These are phyloP conservation scores for Bembecia ichneumoniformis DNA, from an alignment of 2,888 invertebrate genomes.

Conservation along the genomic window DNA sequence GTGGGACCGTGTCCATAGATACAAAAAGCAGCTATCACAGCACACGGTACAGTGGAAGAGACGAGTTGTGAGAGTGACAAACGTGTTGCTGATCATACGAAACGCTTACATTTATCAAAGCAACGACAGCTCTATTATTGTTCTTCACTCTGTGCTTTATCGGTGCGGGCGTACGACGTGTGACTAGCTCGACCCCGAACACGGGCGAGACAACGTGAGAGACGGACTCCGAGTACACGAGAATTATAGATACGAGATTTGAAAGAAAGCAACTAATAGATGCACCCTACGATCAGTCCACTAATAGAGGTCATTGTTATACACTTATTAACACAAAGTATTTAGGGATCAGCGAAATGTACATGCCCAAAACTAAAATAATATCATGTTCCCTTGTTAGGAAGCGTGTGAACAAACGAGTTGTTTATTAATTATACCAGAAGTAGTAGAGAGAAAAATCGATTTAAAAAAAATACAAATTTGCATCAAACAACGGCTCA, in stretches of 20 bases:
- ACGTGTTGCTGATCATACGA: conserved; percentile 66
- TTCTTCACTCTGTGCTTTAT: conserved; percentile 62
- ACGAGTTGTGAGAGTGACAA: conserved; percentile 68
- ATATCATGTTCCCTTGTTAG: conserved; percentile 65
- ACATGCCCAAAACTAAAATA: conserved; percentile 69
- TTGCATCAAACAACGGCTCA: conserved; percentile 32
- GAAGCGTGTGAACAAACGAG: conserved; percentile 63
- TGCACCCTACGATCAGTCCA: conserved; percentile 56
- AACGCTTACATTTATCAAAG: conserved; percentile 70
- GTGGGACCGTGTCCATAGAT: conserved; percentile 66
- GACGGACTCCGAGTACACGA: conserved; percentile 22
- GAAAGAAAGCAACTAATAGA: conserved; percentile 64
- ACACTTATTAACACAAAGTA: conserved; percentile 39
- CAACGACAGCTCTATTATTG: conserved; percentile 73
- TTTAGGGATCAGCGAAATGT: conserved; percentile 60
- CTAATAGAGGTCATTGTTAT: conserved; percentile 45
- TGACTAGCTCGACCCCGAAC: conserved; percentile 49
- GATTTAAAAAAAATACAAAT: too few relatives aligned
- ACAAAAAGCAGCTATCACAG: conserved; percentile 73
- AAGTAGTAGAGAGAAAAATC: conserved; percentile 28
- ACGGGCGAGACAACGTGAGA: conserved; percentile 53
- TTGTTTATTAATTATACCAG: conserved; percentile 43
- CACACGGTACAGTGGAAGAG: conserved; percentile 71
- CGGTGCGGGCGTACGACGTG: conserved; percentile 23
- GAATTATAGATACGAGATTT: conserved; percentile 45